These are phyloP conservation scores for Merluccius polli DNA, from an alignment of 2,797 vertebrate genomes.

Conservation along the genomic window DNA sequence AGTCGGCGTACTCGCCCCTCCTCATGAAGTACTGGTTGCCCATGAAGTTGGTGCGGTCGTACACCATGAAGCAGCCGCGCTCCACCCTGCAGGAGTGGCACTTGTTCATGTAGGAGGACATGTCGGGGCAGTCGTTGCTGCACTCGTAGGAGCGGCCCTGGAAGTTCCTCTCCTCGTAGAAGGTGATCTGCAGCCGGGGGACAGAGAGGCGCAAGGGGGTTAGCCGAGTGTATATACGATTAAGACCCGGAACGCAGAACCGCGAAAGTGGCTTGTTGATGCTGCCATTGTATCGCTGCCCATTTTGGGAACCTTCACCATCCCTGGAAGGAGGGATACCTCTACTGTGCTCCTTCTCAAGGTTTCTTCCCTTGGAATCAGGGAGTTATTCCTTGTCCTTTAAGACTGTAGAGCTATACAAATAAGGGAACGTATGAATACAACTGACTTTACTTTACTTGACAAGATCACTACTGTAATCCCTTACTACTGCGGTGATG, in stretches of 20 bases:
- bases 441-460: no score
- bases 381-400: no score
- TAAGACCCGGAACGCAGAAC: no score
- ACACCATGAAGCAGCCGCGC: slow-evolving; percentile 67
- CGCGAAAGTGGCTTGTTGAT: no score
- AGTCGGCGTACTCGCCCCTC: slow-evolving; percentile 67
- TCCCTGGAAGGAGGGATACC: neutral
- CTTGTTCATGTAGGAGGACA: slow-evolving; percentile 70
- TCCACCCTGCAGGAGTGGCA: slow-evolving; percentile 72
- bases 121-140: slow-evolving; percentile 67
- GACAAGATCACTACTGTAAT: neutral
- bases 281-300: no score
- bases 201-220: neutral
- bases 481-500: neutral
- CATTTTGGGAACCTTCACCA: no score
- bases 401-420: neutral
- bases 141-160: slow-evolving; percentile 71
- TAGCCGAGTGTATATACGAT: neutral
- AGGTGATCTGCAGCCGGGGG: slow-evolving; percentile 53
- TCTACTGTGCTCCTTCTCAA: neutral
- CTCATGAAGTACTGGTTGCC: slow-evolving; percentile 70
- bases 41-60: slow-evolving; percentile 68
- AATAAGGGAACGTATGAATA: neutral
- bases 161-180: slow-evolving; percentile 76
- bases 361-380: neutral